Evolutionary conservation across 2,888 invertebrate species (phyloP), one percentile per base, ranked within the genome.

Genomic region (Drosophila stalkeri): DNA sequence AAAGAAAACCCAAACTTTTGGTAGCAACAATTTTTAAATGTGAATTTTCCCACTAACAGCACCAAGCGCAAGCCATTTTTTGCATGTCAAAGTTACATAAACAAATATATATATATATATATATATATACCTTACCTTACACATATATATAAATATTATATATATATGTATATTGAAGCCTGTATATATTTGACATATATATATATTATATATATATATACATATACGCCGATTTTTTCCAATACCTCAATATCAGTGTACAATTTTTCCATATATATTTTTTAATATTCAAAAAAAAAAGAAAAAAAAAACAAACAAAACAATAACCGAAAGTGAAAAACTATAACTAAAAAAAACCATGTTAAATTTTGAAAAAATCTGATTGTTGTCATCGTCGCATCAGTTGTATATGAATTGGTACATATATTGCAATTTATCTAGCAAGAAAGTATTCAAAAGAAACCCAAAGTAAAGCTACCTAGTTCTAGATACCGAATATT

Each of bases 171-270:
- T 64, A 77, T 59, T 49, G 64, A 60, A 72, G 67, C 72, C 59
- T 77, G 73, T 80, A 72, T 68, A 78, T 72, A 84, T 62, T 65
- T 75, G 64, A 77, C 64, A 72, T 74, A 75, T 71, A 72, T 49
- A 59, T 56, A 62, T 62, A 12, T 31, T 16, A 37, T 23, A 20
- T 27, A 44, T 47, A 59, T 77, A 69, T 52, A 69, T 64, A 72
- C 56, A 63, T 84, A 82, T 85, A 87, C 78, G 86, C 89, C 89
- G 86, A 88, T 89, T 88, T 86, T 86, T 86, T 86, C 89, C 86
- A 88, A 86, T 87, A 89, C 86, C 89, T 87, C 86, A 86, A 87
- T 86, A 86, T 88, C 86, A 86, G 79, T 84, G 82, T 88, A 82
- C 82, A 83, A 85, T 81, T 89, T 81, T 82, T 86, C 80, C 88